phyloP scores from a whole-genome alignment of 1,140 invertebrate species.

The Halotydeus destructor region DNA sequence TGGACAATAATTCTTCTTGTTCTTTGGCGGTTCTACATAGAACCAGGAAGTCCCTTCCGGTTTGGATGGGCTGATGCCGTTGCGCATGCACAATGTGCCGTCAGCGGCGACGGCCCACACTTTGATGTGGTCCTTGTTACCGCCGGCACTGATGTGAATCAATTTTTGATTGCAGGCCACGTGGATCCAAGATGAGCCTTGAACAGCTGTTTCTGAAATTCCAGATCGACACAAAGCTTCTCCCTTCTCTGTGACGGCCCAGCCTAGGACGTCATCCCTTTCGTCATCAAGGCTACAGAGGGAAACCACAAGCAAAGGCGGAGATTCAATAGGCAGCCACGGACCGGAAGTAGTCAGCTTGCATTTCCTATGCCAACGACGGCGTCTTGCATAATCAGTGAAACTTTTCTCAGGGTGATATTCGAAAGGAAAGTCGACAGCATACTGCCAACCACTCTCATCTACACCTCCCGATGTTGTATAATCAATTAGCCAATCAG shows the following conservation, averaged over 20 bases:
- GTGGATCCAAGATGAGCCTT: conserved; percentile 56
- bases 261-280: conserved; percentile 28
- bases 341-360: conserved; percentile 59
- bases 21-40: conserved; percentile 36
- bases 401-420: conserved; percentile 65
- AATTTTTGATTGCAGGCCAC: conserved; percentile 51
- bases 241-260: conserved; percentile 58
- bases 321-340: conserved; percentile 61
- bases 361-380: conserved; percentile 60
- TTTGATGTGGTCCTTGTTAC: conserved; percentile 29
- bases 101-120: conserved; percentile 70
- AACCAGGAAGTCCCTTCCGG: conserved; percentile 39
- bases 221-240: conserved; percentile 56
- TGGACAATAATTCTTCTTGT: conserved; percentile 33
- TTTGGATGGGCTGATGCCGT: conserved; percentile 28
- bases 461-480: conserved; percentile 68
- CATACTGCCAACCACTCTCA: conserved; percentile 80
- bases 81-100: conserved; percentile 45
- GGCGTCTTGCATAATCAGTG: conserved; percentile 62
- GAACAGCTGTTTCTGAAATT: conserved; percentile 37
- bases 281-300: conserved; percentile 35
- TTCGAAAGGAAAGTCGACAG: conserved; percentile 61
- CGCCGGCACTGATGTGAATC: conserved; percentile 39
- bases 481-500: conserved; percentile 74
- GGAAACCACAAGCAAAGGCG: conserved; percentile 55